Conservation (phyloP, 2,797 vertebrate species). For the Ctenopoma multispine region DNA sequence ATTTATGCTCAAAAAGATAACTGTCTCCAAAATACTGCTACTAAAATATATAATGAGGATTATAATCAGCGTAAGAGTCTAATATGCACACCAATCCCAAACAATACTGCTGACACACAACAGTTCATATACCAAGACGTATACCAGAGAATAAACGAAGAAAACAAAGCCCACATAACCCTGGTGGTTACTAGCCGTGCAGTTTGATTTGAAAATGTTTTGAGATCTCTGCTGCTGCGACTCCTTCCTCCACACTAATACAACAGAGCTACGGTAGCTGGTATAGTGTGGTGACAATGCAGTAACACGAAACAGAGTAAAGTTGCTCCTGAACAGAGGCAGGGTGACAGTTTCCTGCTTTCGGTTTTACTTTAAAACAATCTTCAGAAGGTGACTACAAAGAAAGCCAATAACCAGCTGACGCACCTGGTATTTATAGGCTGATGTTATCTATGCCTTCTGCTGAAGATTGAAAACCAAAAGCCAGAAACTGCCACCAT, state of each 20-base stretch:
- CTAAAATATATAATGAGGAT: neutral
- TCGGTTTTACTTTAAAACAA: no score
- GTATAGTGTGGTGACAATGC: no score
- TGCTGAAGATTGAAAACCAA: no score
- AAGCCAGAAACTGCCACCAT: no score
- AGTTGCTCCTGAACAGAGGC: no score
- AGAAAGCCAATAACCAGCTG: no score
- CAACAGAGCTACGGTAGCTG: neutral
- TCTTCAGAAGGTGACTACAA: no score
- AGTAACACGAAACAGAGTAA: no score
- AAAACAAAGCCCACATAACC: neutral
- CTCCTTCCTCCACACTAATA: neutral
- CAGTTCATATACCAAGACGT: neutral
- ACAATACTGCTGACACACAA: neutral
- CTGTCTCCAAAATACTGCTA: neutral
- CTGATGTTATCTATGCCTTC: no score
- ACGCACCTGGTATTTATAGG: no score
- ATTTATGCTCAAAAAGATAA: neutral
- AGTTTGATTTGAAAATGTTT: slow-evolving; percentile 1
- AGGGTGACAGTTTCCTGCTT: no score
- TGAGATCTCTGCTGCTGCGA: slow-evolving; percentile 7
- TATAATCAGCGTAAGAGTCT: neutral
- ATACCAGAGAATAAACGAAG: neutral
- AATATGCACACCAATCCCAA: neutral
- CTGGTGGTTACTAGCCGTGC: neutral